Conservation (phyloP, 1,140 invertebrate species). For the Tribolium madens region DNA sequence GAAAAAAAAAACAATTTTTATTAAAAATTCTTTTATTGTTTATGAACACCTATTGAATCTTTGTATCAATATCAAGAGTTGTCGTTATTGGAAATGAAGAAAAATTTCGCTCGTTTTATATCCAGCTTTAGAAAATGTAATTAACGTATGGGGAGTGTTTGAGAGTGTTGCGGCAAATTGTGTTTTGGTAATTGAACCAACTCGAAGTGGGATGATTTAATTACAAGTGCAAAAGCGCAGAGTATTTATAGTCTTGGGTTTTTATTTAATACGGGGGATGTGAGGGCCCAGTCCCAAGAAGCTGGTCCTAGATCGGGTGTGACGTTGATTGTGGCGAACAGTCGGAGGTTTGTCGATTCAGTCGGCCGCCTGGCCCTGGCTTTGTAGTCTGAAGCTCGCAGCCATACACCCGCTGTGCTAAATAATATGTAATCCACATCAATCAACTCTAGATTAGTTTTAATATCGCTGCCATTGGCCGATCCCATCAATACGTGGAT, state of each 20-base stretch:
- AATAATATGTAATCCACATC: conserved; percentile 59
- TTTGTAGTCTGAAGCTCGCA: conserved; percentile 41
- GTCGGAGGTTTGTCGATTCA: conserved; percentile 43
- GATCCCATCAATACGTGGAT: conserved; percentile 26
- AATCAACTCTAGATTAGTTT: conserved; percentile 59
- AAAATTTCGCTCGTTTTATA: neutral
- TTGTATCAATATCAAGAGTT: neutral
- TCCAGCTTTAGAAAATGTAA: neutral
- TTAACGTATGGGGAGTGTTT: neutral
- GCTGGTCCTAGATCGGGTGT: conserved; percentile 41
- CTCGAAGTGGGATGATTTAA: conserved; percentile 19
- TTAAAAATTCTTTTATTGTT: conserved; percentile 23
- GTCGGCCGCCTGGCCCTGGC: conserved; percentile 38
- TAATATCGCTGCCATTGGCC: conserved; percentile 51
- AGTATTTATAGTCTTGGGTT: conserved; percentile 20
- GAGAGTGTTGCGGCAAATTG: neutral
- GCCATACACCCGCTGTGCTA: conserved; percentile 53
- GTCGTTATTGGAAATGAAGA: neutral
- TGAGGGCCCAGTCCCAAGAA: conserved; percentile 33
- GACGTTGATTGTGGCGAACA: conserved; percentile 39
- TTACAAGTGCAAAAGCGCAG: conserved; percentile 5
- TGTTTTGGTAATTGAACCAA: conserved; percentile 19
- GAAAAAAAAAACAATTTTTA: conserved; percentile 26
- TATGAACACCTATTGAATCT: conserved; percentile 14
- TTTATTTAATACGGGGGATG: neutral